Evolutionary conservation across 2,113 vertebrate genomes (phyloP).

Genomic region (Pimephales promelas): DNA sequence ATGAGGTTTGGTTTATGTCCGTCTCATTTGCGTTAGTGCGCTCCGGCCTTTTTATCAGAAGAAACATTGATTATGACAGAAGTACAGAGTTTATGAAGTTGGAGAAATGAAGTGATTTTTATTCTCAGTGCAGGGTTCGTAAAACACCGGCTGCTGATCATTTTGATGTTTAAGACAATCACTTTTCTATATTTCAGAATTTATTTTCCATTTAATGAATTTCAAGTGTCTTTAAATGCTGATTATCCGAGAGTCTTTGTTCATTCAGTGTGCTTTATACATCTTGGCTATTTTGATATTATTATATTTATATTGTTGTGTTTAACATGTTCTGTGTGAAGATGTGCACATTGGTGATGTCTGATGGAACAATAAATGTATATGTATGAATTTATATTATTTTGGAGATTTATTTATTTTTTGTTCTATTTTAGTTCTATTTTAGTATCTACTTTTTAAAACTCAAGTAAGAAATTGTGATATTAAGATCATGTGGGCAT

Average conservation of each 20-base stretch:
- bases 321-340: slow-evolving; percentile 30
- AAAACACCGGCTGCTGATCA: background rate
- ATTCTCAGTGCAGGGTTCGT: background rate
- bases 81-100: background rate
- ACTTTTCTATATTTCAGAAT: slow-evolving; percentile 26
- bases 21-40: background rate
- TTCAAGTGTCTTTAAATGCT: background rate
- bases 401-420: background rate
- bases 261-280: slow-evolving; percentile 18
- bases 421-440: no score
- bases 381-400: background rate
- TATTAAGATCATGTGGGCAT: background rate
- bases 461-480: background rate
- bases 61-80: background rate
- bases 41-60: background rate
- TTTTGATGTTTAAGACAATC: slow-evolving; percentile 21
- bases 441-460: background rate
- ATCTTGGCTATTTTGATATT: background rate
- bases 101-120: background rate
- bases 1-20: background rate
- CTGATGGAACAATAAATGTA: slow-evolving; percentile 38
- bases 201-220: background rate
- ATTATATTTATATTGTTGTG: background rate
- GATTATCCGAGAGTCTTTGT: background rate
- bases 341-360: slow-evolving; percentile 29